Base-by-base conservation (phyloP, 2,797 vertebrate species). In the Acanthurus tractus region DNA sequence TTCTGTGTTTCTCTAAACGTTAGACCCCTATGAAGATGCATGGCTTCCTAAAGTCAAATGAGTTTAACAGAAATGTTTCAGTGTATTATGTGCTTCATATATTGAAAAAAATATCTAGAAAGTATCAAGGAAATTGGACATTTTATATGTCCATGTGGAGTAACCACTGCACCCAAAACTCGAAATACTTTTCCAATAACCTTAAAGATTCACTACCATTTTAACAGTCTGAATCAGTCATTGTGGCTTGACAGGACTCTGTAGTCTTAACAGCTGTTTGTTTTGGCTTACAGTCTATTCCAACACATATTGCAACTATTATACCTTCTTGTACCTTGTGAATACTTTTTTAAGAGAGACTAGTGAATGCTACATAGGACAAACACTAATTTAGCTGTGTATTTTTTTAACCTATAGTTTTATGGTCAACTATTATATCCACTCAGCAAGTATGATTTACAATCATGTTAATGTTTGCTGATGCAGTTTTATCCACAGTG, bases 391-490 rank as follows among this genome's bases (percentile, higher is more conserved):
- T n/a, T 48, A 38, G 40, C 36, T 22, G 2, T 25, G 0, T 22
- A 17, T 46, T 29, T 59, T 40, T 36, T 46, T 4, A 50, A 45
- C 25, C 20, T 68, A 3, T 40, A 61, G 34, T 67, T 74, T 74
- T 55, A 53, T 55, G 14, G 22, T 58, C 57, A 70, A 59, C 58
- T 11, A 18, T 15, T 8, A 3, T 44, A 71, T 62, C 36, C 40
- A 50, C 36, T 68, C 17, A 13, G 0, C 55, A 15, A 63, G 44
- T 76, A 63, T 46, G 44, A 64, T 66, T 49, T 36, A 56, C 3
- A 46, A 62, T 48, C 20, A 59, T 46, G 63, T 3, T 50, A 20
- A 54, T 73, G 54, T 78, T 78, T 78, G 48, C 54, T 55, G 25
- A 52, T 62, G 29, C 34, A 52, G 44, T 46, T 73, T 67, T 49